phyloP scores from a whole-genome alignment of 2,113 vertebrate species.

The Tachuris rubrigastra region DNA sequence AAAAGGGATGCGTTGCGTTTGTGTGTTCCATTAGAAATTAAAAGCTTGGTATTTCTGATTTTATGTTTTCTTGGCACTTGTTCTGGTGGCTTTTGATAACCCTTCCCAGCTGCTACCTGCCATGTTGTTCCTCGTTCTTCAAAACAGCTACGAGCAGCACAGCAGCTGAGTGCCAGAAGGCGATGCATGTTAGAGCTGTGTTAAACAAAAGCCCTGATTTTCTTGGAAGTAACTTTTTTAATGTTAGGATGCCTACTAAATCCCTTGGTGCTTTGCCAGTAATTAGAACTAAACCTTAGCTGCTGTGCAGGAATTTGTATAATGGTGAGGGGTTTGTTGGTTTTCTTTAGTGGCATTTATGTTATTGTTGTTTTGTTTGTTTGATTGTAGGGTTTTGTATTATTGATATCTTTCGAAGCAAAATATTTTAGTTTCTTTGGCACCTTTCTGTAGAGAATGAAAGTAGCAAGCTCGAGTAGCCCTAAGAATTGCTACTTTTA shows the following conservation, averaged over 20 bases:
- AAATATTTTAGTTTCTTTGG: not conserved
- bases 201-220: not conserved
- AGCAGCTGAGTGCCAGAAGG: not conserved
- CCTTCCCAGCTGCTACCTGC: not conserved
- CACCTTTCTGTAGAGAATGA: not conserved
- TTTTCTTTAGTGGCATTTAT: not conserved
- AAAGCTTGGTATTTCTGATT: not conserved
- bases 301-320: not conserved
- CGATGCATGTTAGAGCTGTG: not conserved
- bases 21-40: not conserved
- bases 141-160: not conserved
- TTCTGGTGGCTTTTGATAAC: constrained; percentile 7
- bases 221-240: not conserved
- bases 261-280: not conserved
- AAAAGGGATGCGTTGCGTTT: not conserved
- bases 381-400: not conserved
- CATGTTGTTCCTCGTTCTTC: not conserved
- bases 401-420: not conserved
- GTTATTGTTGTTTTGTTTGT: not conserved
- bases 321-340: not conserved
- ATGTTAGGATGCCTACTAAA: not conserved
- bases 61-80: not conserved
- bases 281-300: not conserved
- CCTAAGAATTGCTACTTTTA: not conserved
- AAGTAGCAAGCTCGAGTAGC: not conserved